Conservation (phyloP, 2,797 vertebrate species). For the Halcyon smyrnensis region DNA sequence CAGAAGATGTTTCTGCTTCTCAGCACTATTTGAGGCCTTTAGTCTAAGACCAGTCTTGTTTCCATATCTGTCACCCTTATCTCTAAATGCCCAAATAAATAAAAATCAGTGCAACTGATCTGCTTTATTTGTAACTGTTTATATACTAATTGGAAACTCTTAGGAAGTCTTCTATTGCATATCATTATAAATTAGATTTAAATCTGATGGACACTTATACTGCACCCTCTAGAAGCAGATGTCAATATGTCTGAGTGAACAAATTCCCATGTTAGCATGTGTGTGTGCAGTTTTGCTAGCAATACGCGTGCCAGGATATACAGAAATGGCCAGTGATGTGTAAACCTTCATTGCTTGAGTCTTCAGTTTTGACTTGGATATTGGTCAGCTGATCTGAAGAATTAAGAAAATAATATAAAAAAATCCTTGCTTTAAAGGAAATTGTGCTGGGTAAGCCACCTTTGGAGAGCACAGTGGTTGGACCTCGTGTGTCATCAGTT, state of each 20-base stretch:
- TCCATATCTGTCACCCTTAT: not conserved
- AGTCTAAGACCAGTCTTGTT: not conserved
- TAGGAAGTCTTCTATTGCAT: not conserved
- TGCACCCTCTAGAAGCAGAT: not conserved
- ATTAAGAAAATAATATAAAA: not conserved
- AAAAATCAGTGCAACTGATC: not conserved
- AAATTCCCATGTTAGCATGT: not conserved
- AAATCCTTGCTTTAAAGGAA: not conserved
- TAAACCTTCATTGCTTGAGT: not conserved
- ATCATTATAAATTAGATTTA: not conserved
- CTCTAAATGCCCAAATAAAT: not conserved
- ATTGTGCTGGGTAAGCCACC: not conserved
- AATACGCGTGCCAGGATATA: fast-evolving
- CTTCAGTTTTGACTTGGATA: not conserved
- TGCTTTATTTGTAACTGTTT: not conserved
- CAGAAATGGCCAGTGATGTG: not conserved
- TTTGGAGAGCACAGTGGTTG: not conserved
- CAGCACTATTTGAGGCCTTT: not conserved
- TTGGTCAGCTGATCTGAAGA: not conserved
- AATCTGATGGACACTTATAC: not conserved
- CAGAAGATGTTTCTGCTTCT: not conserved
- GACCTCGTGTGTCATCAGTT: not conserved
- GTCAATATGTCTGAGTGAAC: not conserved
- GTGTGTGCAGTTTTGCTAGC: not conserved
- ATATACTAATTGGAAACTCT: not conserved